Evolutionary conservation across 1,140 invertebrate genomes (phyloP), one percentile per base, ranked within the genome.

Genomic region (Macrobrachium nipponense): DNA sequence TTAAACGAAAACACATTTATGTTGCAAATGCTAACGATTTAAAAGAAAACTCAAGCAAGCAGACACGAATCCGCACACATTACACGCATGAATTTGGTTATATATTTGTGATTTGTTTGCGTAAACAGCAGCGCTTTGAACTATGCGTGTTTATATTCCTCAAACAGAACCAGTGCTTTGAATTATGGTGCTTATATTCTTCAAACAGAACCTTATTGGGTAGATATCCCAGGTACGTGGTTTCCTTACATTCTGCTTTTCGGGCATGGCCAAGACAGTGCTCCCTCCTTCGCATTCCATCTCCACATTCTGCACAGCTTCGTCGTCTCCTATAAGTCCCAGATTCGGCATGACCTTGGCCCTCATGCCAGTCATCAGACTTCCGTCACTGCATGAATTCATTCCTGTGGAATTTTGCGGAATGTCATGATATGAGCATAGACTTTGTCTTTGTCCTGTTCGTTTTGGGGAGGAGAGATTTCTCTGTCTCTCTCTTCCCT

Each of bases 311-410:
- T 78, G 76, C 8, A 78, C 59, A 2, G 76, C 76, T 27, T 61
- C 76, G 61, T 78, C 76, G 76, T 78, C 76, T 2, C 17, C 17
- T 0, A 62, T 2, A 12, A 62, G 20, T 8, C 76, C 76, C 43
- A 36, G 18, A 5, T n/a, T 20, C 18, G 59, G 17, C 58, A 78
- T 17, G 58, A 78, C 59, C 27, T 62, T 61, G n/a, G 76, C 76
- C 20, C 76, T 20, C 76, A 78, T 27, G 17, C 58, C 51, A 14
- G 76, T 78, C 76, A 78, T 58, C 5, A 78, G 62, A n/a, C n/a
- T n/a, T 3, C 76, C 58, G 2, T 17, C 5, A 18, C 27, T 23
- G 27, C 76, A 78, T 14, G 14, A 5, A 3, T 60, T 17, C 76
- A 78, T 78, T 4, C 61, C 76, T 78, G 76, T 4, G n/a, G 75